Evolutionary conservation across 2,113 vertebrate species (phyloP).

Genomic region (Paramormyrops kingsleyae): DNA sequence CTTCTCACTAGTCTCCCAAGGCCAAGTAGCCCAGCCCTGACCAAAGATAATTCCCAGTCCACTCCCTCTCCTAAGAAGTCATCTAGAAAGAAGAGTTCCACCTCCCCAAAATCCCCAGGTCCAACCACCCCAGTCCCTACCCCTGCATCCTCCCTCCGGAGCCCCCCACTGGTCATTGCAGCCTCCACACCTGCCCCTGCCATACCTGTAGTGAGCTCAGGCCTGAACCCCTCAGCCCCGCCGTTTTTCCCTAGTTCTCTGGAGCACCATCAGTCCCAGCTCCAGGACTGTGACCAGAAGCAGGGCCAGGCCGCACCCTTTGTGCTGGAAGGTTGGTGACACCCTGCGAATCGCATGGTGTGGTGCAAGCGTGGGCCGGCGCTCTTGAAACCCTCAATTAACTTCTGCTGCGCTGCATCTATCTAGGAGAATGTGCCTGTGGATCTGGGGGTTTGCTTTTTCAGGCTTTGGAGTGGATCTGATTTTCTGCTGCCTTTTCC

Average conservation of each 20-base stretch:
- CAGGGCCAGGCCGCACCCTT: slow-evolving; percentile 49
- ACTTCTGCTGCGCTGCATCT: neutral
- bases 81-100: neutral
- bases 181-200: neutral
- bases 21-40: neutral
- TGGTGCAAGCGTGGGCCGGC: slow-evolving; percentile 1
- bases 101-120: neutral
- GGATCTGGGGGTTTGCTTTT: neutral
- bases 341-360: slow-evolving; percentile 37
- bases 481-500: neutral
- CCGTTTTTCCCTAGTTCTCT: slow-evolving; percentile 56
- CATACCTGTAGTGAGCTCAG: slow-evolving; percentile 30
- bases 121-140: neutral
- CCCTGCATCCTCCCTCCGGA: slow-evolving; percentile 26
- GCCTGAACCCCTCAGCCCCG: slow-evolving; percentile 49
- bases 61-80: neutral
- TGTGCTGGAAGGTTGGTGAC: slow-evolving; percentile 68
- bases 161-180: slow-evolving; percentile 21
- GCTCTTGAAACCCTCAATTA: neutral
- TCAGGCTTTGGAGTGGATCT: neutral
- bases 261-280: slow-evolving; percentile 56
- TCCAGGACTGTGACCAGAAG: neutral
- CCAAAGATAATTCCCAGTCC: neutral
- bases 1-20: neutral
- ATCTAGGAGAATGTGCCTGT: neutral